Conservation (phyloP, 2,888 invertebrate genomes). For the Empis livida region DNA sequence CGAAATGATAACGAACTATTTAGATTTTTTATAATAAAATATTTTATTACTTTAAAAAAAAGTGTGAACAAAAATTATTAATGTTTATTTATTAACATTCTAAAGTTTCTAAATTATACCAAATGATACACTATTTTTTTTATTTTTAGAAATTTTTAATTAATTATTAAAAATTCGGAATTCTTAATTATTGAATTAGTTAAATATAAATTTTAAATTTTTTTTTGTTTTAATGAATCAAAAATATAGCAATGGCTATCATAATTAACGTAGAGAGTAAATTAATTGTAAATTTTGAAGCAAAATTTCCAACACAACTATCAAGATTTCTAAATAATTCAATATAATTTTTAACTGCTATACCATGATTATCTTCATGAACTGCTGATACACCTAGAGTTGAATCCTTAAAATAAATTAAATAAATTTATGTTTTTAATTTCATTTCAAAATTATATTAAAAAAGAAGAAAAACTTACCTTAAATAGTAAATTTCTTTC, state of each 20-base stretch:
- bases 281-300: constrained; percentile 1
- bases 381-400: constrained; percentile 43
- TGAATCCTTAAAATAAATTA: constrained; percentile 34
- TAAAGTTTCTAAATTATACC: too few species aligned
- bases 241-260: neutral
- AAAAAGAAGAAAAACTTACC: constrained; percentile 19
- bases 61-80: too few species aligned
- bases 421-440: neutral
- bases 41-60: too few species aligned
- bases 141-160: too few species aligned
- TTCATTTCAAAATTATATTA: neutral
- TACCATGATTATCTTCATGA: constrained; percentile 22
- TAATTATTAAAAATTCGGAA: too few species aligned
- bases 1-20: too few species aligned
- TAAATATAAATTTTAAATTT: too few species aligned
- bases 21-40: too few species aligned
- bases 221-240: neutral
- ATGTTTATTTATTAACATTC: too few species aligned
- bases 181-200: too few species aligned
- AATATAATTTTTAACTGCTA: constrained; percentile 42
- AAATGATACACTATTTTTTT: too few species aligned
- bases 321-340: constrained; percentile 40
- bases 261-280: neutral
- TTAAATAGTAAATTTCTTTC: constrained; percentile 46
- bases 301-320: constrained; percentile 18